phyloP scores from a whole-genome alignment of 1,140 invertebrate species.

The Pseudomyrmex concolor region DNA sequence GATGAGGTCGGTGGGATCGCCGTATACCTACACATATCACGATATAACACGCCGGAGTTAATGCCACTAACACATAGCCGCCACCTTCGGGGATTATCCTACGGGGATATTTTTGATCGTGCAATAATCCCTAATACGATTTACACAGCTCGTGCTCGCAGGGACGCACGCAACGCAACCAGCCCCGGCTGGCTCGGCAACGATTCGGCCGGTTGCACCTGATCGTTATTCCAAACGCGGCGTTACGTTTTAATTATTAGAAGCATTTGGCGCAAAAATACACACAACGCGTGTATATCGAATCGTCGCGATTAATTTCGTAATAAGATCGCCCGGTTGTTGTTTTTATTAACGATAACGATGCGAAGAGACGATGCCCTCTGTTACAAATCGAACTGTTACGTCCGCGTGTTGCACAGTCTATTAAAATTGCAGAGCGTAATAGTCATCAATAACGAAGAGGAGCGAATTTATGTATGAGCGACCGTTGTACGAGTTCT shows the following conservation, averaged over 20 bases:
- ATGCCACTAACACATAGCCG: slow-evolving; percentile 79
- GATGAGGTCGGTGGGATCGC: slow-evolving; percentile 59
- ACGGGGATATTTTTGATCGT: slow-evolving; percentile 84
- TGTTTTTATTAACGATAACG: not conserved
- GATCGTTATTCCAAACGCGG: slow-evolving; percentile 45
- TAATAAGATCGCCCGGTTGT: not conserved
- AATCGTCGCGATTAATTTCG: slow-evolving; percentile 18
- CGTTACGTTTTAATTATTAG: slow-evolving; percentile 53
- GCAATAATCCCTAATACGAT: slow-evolving; percentile 85
- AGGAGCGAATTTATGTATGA: not conserved
- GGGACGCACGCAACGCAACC: slow-evolving; percentile 67
- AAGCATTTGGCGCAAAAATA: slow-evolving; percentile 39
- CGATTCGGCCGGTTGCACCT: slow-evolving; percentile 67
- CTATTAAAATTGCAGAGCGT: too few relatives aligned
- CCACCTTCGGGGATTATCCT: slow-evolving; percentile 82
- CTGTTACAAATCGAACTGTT: not conserved
- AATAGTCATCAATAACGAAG: too few relatives aligned
- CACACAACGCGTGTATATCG: not conserved
- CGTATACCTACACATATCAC: slow-evolving; percentile 66
- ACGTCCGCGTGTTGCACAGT: not conserved
- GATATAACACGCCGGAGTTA: slow-evolving; percentile 75
- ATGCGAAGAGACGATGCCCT: not conserved
- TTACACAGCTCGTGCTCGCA: slow-evolving; percentile 81
- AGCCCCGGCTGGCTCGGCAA: slow-evolving; percentile 59
- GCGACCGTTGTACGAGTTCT: not conserved